A percentile compares a stretch with the other conserved stretches of the same genome.
Evolutionary conservation across 2,113 vertebrate species (phyloP).

Genomic region (Rhineura floridana): DNA sequence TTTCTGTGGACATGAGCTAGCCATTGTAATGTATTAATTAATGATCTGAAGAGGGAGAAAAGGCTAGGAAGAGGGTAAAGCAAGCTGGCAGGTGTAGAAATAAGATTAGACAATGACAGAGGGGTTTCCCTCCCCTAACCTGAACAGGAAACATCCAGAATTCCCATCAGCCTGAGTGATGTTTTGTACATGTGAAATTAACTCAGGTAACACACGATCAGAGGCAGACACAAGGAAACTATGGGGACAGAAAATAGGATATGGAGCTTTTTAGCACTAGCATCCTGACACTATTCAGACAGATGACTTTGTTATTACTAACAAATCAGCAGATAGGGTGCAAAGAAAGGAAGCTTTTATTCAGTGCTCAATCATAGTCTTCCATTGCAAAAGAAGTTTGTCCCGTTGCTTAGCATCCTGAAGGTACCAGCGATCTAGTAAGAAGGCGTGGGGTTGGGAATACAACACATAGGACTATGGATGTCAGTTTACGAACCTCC

Average conservation of each 20-base stretch:
- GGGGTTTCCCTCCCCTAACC: conserved; percentile 2
- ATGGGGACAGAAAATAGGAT: not conserved
- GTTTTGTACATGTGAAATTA: conserved; percentile 25
- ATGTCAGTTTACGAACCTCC: not conserved
- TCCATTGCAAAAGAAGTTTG: not conserved
- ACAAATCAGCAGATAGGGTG: not conserved
- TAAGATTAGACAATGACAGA: conserved; percentile 63
- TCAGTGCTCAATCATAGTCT: accelerated
- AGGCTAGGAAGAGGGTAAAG: conserved; percentile 31
- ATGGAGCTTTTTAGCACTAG: not conserved
- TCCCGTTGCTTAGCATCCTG: not conserved
- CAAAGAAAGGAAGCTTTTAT: not conserved
- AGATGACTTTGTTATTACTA: not conserved
- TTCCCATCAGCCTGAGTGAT: conserved; percentile 24
- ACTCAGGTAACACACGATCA: accelerated
- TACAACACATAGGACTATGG: not conserved
- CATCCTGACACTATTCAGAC: not conserved
- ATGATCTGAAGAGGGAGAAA: conserved; percentile 44
- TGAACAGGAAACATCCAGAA: conserved; percentile 30
- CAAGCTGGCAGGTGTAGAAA: conserved; percentile 70
- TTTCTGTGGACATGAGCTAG: conserved; percentile 47
- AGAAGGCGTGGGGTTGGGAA: not conserved
- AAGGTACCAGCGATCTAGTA: not conserved
- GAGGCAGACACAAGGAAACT: not conserved
- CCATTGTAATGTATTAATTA: conserved; percentile 64